Percentiles rank a stretch among this genome's conserved stretches.
Conservation (phyloP, 2,797 vertebrate genomes). For the Coranthus polyacanthus region DNA sequence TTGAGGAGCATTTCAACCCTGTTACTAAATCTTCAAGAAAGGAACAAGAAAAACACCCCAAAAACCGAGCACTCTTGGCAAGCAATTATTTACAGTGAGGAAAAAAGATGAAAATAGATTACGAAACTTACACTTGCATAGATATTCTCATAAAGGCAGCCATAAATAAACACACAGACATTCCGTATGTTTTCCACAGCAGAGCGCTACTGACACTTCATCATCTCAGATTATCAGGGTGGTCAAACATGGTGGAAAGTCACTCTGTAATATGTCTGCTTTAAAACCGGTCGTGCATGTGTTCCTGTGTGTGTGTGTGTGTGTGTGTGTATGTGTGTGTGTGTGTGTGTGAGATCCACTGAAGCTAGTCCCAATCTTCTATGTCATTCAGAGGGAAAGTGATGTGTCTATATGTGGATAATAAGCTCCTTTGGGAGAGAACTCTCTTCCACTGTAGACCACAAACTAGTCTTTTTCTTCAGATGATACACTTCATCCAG, state of each 20-base stretch:
- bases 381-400: constrained; percentile 70
- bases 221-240: constrained; percentile 74
- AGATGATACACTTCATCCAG: constrained; percentile 71
- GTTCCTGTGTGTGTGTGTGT: background rate
- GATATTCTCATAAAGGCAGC: constrained; percentile 17
- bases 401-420: constrained; percentile 82
- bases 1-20: constrained; percentile 60
- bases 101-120: constrained; percentile 47
- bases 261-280: constrained; percentile 48
- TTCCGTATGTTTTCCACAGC: constrained; percentile 34
- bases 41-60: constrained; percentile 39
- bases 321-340: constrained; percentile 20
- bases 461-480: constrained; percentile 77
- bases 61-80: constrained; percentile 50
- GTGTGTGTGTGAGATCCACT: constrained; percentile 22
- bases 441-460: constrained; percentile 69
- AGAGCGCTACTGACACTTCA: constrained; percentile 71
- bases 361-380: constrained; percentile 43
- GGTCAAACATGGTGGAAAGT: constrained; percentile 64
- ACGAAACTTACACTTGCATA: constrained; percentile 16
- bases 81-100: constrained; percentile 42
- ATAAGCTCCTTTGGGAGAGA: constrained; percentile 78
- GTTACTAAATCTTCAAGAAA: constrained; percentile 51
- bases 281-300: constrained; percentile 37
- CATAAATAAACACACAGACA: constrained; percentile 14